Percentiles rank a stretch among this genome's conserved stretches.
phyloP scores from a whole-genome alignment of 2,113 vertebrate genomes.

The Sapayoa aenigma region DNA sequence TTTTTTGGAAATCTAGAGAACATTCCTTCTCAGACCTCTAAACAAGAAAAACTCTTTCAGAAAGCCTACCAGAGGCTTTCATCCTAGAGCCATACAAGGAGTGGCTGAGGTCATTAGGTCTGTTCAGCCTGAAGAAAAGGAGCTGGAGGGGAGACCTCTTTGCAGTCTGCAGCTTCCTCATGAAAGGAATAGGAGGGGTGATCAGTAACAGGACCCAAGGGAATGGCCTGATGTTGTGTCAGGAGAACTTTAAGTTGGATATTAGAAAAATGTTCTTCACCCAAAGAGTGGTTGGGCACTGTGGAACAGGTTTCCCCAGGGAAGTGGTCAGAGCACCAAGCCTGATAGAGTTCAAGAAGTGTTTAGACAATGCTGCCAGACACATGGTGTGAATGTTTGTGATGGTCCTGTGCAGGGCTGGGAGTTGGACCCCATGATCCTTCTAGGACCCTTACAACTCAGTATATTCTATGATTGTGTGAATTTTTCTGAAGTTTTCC shows the following conservation, averaged over 20 bases:
- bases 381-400: background rate
- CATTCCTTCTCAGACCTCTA: background rate
- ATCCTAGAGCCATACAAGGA: background rate
- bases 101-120: background rate
- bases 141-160: background rate
- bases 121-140: background rate
- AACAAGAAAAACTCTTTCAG: background rate
- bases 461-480: background rate
- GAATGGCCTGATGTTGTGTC: background rate
- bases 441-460: background rate
- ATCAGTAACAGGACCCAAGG: background rate
- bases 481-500: background rate
- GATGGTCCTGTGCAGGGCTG: background rate
- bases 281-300: no score
- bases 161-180: background rate
- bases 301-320: background rate
- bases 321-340: background rate
- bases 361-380: background rate
- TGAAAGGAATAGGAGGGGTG: background rate
- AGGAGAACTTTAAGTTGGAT: background rate
- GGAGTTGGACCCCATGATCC: background rate
- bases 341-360: background rate
- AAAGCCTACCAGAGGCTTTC: background rate
- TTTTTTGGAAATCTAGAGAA: background rate
- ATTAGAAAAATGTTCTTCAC: background rate